phyloP scores from a whole-genome alignment of 2,113 vertebrate species.

The Turnix velox region DNA sequence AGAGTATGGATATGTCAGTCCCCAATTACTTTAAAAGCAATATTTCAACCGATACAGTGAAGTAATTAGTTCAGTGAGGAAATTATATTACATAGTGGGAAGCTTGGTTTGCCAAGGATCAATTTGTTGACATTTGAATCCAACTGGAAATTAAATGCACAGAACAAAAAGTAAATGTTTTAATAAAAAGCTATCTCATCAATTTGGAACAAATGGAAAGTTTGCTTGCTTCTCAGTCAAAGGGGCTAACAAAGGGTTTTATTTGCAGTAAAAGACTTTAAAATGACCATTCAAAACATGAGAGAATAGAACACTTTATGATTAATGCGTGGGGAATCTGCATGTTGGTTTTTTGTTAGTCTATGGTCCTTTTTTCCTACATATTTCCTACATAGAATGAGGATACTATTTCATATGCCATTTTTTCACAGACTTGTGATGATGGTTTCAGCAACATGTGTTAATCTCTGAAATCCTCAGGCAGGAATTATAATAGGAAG shows the following conservation, averaged over 20 bases:
- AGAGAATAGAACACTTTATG: background rate
- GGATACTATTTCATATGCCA: background rate
- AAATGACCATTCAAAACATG: background rate
- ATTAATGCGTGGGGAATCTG: background rate
- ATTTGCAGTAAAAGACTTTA: background rate
- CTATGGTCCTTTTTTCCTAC: background rate
- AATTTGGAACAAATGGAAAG: background rate
- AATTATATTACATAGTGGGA: slow-evolving; percentile 49
- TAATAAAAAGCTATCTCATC: slow-evolving; percentile 15
- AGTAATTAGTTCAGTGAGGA: slow-evolving; percentile 58
- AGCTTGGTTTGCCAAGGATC: slow-evolving; percentile 67
- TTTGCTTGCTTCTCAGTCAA: background rate
- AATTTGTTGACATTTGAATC: slow-evolving; percentile 59
- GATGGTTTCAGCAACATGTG: background rate
- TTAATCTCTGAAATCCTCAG: background rate
- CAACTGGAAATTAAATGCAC: background rate
- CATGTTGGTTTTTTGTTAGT: background rate
- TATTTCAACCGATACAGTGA: slow-evolving; percentile 34
- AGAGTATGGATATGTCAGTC: slow-evolving; percentile 49
- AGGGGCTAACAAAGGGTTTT: background rate
- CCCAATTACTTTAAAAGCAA: slow-evolving; percentile 74
- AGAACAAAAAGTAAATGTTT: slow-evolving; percentile 2
- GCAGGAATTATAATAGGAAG: background rate
- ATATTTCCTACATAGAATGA: background rate
- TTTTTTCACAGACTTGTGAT: background rate